A percentile compares a stretch with the other conserved stretches of the same genome.
These are phyloP conservation scores for Coreoperca whiteheadi DNA, from an alignment of 2,113 vertebrate species.

Conservation along the genomic window DNA sequence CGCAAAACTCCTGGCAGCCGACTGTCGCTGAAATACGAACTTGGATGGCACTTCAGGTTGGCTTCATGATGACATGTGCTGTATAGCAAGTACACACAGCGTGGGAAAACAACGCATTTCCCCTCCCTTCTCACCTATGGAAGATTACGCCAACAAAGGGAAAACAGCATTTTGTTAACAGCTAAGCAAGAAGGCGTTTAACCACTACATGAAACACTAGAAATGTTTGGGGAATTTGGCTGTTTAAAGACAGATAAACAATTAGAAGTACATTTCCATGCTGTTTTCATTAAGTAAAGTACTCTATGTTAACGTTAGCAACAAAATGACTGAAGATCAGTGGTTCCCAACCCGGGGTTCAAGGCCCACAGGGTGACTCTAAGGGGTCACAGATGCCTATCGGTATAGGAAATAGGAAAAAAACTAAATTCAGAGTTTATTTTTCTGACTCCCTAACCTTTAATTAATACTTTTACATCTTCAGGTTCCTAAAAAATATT, in stretches of 20 bases:
- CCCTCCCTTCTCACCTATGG: not conserved
- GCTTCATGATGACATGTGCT: not conserved
- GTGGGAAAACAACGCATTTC: not conserved
- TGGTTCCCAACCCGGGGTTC: not conserved
- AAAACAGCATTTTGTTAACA: not conserved
- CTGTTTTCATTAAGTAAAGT: not conserved
- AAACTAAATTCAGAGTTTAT: not conserved
- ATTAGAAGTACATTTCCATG: not conserved
- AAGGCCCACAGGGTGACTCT: not conserved
- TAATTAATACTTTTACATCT: not conserved
- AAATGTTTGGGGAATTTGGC: not conserved
- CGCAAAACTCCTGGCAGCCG: constrained; percentile 22
- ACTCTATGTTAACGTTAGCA: not conserved
- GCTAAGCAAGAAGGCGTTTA: not conserved
- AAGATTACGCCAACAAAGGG: not conserved
- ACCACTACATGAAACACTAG: not conserved
- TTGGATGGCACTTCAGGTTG: constrained; percentile 4
- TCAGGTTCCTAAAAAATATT: not conserved
- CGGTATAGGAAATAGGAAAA: too few relatives aligned
- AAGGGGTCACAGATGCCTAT: too few relatives aligned
- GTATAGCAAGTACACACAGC: not conserved
- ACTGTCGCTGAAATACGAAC: not conserved
- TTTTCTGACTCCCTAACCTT: not conserved
- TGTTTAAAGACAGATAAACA: too few relatives aligned
- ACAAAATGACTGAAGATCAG: not conserved